These are phyloP conservation scores for Acronicta psi DNA, from an alignment of 2,888 invertebrate genomes.

Conservation along the genomic window DNA sequence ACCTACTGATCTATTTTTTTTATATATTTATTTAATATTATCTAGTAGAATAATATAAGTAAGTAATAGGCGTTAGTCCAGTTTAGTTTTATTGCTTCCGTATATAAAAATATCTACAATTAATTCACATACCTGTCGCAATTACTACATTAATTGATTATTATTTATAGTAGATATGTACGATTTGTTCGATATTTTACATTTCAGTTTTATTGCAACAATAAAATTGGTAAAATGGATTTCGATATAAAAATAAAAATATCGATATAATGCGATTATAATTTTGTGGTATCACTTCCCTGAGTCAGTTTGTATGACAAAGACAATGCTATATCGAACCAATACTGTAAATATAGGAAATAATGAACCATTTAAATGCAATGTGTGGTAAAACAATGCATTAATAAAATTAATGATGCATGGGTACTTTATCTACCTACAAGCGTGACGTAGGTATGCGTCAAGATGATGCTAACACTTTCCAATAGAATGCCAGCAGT, in stretches of 20 bases:
- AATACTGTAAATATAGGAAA: conserved; percentile 11
- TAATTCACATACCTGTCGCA: neutral
- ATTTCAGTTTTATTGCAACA: too few relatives aligned
- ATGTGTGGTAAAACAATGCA: conserved; percentile 31
- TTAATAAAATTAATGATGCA: conserved; percentile 27
- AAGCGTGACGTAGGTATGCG: neutral
- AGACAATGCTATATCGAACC: conserved; percentile 24
- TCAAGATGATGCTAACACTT: neutral
- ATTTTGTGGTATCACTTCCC: too few relatives aligned
- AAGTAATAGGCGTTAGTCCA: neutral
- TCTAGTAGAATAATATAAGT: neutral
- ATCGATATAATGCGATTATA: too few relatives aligned
- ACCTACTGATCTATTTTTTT: too few relatives aligned
- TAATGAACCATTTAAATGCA: conserved; percentile 36
- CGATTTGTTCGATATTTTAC: too few relatives aligned
- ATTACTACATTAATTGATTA: too few relatives aligned
- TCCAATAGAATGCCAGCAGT: neutral
- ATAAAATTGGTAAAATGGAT: too few relatives aligned
- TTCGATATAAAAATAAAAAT: too few relatives aligned
- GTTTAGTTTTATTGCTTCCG: neutral
- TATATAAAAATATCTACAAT: conserved; percentile 1
- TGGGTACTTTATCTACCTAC: conserved; percentile 1
- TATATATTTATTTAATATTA: too few relatives aligned
- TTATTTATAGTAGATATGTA: neutral
- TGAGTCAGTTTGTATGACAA: too few relatives aligned